Conservation (phyloP, 2,113 vertebrate species). For the Chloebia gouldiae region DNA sequence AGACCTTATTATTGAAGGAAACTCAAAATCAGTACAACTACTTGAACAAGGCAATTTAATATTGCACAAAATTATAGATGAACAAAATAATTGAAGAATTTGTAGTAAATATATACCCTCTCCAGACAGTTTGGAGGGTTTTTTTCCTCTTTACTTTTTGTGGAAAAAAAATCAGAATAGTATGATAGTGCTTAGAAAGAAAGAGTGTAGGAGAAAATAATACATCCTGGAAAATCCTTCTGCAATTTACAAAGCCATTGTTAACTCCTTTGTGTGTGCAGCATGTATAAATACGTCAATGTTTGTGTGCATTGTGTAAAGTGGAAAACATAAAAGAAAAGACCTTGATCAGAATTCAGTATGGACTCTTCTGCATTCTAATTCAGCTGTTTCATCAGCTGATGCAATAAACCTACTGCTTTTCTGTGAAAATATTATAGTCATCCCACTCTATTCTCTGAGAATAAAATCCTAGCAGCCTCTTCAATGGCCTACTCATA, state of each 20-base stretch:
- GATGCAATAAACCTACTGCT: background rate
- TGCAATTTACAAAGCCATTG: background rate
- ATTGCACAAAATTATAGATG: constrained; percentile 6
- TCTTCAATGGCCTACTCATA: background rate
- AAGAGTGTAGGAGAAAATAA: background rate
- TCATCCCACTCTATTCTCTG: background rate
- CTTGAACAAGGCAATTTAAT: constrained; percentile 15
- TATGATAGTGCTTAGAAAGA: background rate
- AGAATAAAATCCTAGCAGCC: background rate
- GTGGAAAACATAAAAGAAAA: background rate
- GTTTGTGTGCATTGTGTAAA: background rate
- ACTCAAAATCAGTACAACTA: background rate
- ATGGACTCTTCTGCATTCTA: background rate
- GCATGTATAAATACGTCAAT: background rate
- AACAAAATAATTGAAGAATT: background rate
- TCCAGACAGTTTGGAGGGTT: background rate
- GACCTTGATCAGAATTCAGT: background rate
- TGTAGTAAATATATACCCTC: background rate
- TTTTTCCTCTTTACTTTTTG: background rate
- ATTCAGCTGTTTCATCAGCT: background rate
- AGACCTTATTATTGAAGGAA: constrained; percentile 17
- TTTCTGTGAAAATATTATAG: background rate
- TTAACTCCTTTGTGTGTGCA: background rate
- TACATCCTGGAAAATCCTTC: background rate
- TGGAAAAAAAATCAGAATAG: background rate